A percentile compares a stretch with the other conserved stretches of the same genome.
phyloP scores from a whole-genome alignment of 2,797 vertebrate species.

The Sylvia borin region DNA sequence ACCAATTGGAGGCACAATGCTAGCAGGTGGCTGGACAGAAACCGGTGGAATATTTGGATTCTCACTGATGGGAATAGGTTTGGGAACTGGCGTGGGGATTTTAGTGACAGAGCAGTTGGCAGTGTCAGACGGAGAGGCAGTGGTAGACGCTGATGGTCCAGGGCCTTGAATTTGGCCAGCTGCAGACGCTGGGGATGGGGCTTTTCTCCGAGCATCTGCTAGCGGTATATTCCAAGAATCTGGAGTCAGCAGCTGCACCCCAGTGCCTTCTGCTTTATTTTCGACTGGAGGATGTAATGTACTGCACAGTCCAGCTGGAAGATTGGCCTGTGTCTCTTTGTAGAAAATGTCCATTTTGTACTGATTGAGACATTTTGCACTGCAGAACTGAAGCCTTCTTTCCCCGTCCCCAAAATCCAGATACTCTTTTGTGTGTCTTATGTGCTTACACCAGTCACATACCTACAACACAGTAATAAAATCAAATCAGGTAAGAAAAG shows the following conservation, averaged over 20 bases:
- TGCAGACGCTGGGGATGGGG: conserved; percentile 89
- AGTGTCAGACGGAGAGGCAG: conserved; percentile 90
- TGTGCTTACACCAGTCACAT: conserved; percentile 99
- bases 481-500: conserved; percentile 77
- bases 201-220: conserved; percentile 91
- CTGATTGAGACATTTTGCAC: conserved; percentile 99
- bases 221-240: conserved; percentile 97
- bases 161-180: conserved; percentile 83
- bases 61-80: conserved; percentile 86
- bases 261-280: conserved; percentile 89
- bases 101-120: conserved; percentile 90
- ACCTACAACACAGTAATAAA: conserved; percentile 88
- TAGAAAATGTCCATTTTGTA: conserved; percentile 99
- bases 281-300: conserved; percentile 88
- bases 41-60: conserved; percentile 87
- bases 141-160: conserved; percentile 85
- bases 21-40: conserved; percentile 82
- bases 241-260: conserved; percentile 96
- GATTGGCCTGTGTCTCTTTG: conserved; percentile 98
- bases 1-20: conserved; percentile 86
- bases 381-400: conserved; percentile 99
- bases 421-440: conserved; percentile 99
- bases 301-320: conserved; percentile 93
- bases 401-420: conserved; percentile 99
- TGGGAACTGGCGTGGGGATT: conserved; percentile 93